Evolutionary conservation across 1,140 invertebrate species (phyloP).

Genomic region (Chionoecetes opilio): DNA sequence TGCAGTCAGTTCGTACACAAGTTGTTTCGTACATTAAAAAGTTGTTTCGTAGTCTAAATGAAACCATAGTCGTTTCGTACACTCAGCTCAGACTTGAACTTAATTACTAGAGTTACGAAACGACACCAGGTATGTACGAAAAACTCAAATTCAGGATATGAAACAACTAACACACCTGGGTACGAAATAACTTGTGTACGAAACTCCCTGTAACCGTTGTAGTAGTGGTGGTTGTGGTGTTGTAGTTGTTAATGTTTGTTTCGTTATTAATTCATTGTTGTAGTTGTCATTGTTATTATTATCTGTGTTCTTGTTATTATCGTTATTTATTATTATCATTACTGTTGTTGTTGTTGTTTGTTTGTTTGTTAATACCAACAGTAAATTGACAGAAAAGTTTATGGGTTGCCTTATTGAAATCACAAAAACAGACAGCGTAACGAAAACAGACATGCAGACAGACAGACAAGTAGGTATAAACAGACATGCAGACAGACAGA

Average conservation of each 20-base stretch:
- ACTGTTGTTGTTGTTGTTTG: background rate
- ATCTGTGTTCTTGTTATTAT: no score
- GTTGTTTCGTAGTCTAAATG: background rate
- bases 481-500: background rate
- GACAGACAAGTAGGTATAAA: background rate
- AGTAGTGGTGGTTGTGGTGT: background rate
- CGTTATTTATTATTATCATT: background rate
- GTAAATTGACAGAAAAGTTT: no score
- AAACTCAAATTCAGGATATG: no score
- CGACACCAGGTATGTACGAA: no score
- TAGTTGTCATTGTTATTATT: background rate
- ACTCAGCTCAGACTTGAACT: no score
- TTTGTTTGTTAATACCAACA: no score
- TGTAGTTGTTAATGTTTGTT: background rate
- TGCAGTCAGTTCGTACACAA: background rate
- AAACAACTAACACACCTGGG: no score
- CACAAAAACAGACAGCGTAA: background rate
- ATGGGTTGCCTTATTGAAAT: no score
- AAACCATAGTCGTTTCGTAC: no score
- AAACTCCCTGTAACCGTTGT: background rate
- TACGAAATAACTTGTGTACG: no score
- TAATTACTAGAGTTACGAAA: background rate
- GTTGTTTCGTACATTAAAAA: no score
- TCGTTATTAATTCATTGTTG: background rate
- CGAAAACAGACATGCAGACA: background rate